Base-by-base conservation (phyloP, 2,888 invertebrate species). In the Drosophila hamatofila region DNA sequence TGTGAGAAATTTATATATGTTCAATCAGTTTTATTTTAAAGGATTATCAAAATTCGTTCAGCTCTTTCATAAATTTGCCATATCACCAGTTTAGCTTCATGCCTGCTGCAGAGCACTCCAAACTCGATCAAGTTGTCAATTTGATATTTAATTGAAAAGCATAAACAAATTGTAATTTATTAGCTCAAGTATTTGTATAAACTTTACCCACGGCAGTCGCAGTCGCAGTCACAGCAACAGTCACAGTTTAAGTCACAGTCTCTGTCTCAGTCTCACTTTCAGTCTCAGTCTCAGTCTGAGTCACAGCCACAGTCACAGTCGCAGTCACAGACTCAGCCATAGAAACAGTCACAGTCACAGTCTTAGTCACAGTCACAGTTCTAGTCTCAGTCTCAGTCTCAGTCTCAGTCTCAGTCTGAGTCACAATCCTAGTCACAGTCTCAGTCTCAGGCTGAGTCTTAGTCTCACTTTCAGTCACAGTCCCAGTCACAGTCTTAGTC, bases 101-200 rank as follows among this genome's bases (percentile, higher is more conserved):
- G 48, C 8, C 37, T 21, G 5, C 8, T 23, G 11, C 11, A 33
- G 42, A 9, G 35, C 16, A 51, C 27, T n/a, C 14, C 30, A 8
- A 33, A 57, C 33, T 51, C 9, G 44, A 23, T 57, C 39, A 57
- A 39, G 3, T 11, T 51, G 18, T 33, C 37, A 35, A 42, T 37
- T 27, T 16, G 8, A 49, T 4, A 30, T 46, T 37, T 5, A 5
- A 30, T 60, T 30, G 30, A 23, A 11, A 44, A 48, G 39, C 9
- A 18, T 37, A 35, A 41, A 30, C 16, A 48, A 62, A 49, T 8
- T 56, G 41, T 56, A 51, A 56, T 37, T 16, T 18, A 64, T 46
- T 35, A 48, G 25, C 27, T 18, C 2, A 57, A 46, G 35, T 25
- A 33, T 44, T 39, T 46, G 55, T 39, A 11, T 23, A 21, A 57